phyloP scores from a whole-genome alignment of 23 tunicate species.

The Trididemnum nubilum region DNA sequence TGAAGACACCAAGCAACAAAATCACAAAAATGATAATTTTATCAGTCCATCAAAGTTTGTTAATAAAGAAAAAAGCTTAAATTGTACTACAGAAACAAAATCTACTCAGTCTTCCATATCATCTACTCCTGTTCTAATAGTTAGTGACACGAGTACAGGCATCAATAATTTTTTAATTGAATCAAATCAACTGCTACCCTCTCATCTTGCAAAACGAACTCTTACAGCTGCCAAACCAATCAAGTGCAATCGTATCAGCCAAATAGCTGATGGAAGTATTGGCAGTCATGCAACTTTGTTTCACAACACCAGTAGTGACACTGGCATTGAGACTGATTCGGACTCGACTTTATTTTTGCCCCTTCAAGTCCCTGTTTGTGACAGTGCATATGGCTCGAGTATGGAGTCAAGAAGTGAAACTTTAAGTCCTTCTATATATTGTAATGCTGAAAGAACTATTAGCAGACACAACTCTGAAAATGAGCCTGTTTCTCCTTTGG shows the following conservation, averaged over 20 bases:
- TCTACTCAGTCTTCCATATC: too few relatives aligned
- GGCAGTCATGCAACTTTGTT: neutral
- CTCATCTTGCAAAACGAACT: neutral
- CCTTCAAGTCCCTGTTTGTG: conserved; percentile 51
- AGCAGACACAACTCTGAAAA: neutral
- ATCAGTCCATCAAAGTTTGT: too few relatives aligned
- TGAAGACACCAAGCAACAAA: too few relatives aligned
- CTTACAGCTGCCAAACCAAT: neutral
- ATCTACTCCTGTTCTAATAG: conserved; percentile 22
- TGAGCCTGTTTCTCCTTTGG: neutral
- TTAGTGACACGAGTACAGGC: conserved; percentile 32
- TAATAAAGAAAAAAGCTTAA: too few relatives aligned
- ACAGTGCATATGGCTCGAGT: conserved; percentile 91
- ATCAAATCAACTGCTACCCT: neutral
- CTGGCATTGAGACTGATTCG: neutral
- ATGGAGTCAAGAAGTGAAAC: conserved; percentile 34
- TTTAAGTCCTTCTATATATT: conserved; percentile 7
- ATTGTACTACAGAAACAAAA: too few relatives aligned
- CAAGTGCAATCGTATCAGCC: neutral
- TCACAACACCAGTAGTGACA: neutral
- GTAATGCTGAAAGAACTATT: neutral
- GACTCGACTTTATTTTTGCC: conserved; percentile 28
- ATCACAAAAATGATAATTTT: too few relatives aligned
- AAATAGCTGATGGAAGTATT: neutral
- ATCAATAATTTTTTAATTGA: conserved; percentile 2